Evolutionary conservation across 2,888 invertebrate genomes (phyloP), one percentile per base, ranked within the genome.

Genomic region (Biston betularia): DNA sequence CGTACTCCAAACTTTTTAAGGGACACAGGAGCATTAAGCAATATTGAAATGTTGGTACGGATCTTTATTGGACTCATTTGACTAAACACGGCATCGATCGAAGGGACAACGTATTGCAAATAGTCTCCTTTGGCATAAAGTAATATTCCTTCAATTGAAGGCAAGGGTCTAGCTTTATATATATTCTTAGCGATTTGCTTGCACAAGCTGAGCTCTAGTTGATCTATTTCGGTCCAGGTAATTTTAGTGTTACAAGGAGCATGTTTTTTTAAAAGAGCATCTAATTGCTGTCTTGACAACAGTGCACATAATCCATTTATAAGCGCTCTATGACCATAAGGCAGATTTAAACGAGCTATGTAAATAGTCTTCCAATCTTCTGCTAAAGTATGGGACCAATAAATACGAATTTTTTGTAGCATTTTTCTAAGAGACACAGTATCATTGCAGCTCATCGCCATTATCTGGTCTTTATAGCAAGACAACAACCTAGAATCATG

Each of bases 71-170:
- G 65, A 56, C 83, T 87, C 50, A 88, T 65, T 66, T 89, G 85
- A 45, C 82, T 74, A n/a, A 87, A 75, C 38, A 90, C 71, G 7
- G 90, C 78, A 64, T 75, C 81, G 9, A 92, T 74, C 15, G 92
- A 89, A 1, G 88, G 85, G 12, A 90, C 77, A 9, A 80, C 77
- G 63, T 77, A 87, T 68, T 90, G 88, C 49, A 90, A 78, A 67
- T 90, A 90, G 73, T 92, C 90, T 34, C 89, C 88, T 76, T 84
- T 87, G 3, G 90, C 88, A 67, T 86, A 92, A 59, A 67, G 76
- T 40, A 92, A 70, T 1, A 89, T 76, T 5, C 76, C 65, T 6
- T 86, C 81, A 40, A 87, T 73, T 7, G 82, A 68, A 4, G 80
- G 73, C 6, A 84, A 76, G 5, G 90, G 90, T 70, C 91, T 84